These are phyloP conservation scores for Corythoichthys intestinalis DNA, from an alignment of 2,113 vertebrate genomes.

Conservation along the genomic window DNA sequence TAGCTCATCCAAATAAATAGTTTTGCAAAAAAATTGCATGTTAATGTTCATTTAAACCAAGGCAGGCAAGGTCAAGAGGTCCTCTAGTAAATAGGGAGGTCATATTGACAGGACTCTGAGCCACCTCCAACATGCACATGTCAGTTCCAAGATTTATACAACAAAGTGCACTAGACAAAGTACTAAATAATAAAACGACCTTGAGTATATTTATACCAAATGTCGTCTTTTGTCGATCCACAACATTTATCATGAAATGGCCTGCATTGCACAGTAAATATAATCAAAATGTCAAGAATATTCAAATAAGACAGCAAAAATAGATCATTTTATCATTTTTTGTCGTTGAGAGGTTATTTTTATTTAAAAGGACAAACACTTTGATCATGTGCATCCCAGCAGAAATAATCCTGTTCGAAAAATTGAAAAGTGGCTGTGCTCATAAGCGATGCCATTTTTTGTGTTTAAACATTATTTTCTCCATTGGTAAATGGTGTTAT, in stretches of 20 bases:
- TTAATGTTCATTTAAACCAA: not conserved
- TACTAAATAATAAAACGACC: not conserved
- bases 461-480: too few relatives aligned
- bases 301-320: not conserved
- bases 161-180: not conserved
- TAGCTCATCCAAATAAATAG: not conserved
- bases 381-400: too few relatives aligned
- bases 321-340: not conserved
- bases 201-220: not conserved
- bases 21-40: not conserved
- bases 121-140: not conserved
- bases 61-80: not conserved
- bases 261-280: not conserved
- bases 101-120: not conserved
- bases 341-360: too few relatives aligned
- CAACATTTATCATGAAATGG: not conserved
- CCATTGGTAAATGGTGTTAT: too few relatives aligned
- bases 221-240: not conserved
- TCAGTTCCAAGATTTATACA: not conserved
- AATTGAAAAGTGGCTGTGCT: too few relatives aligned
- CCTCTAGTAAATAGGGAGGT: not conserved
- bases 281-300: not conserved
- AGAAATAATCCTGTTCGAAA: too few relatives aligned
- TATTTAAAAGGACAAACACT: too few relatives aligned
- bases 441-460: too few relatives aligned